phyloP scores from a whole-genome alignment of 2,113 vertebrate species.

The cattle (Bos taurus) region ARS-UCD2.0 NC_037342.1:67780001-67780500 shows the following conservation, averaged over 20 bases:
- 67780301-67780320: neutral
- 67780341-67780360: neutral
- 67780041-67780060: neutral
- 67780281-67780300: neutral
- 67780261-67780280: neutral
- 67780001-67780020: neutral
- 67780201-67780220: slow-evolving; percentile 49
- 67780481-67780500: neutral
- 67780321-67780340: neutral
- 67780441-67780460: neutral
- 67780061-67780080: slow-evolving; percentile 62
- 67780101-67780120: slow-evolving; percentile 52
- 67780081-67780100: slow-evolving; percentile 61
- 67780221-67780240: slow-evolving; percentile 36
- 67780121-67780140: slow-evolving; percentile 66
- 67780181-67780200: slow-evolving; percentile 29
- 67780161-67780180: slow-evolving; percentile 52
- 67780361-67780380: neutral
- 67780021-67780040: neutral
- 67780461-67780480: neutral
- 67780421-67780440: neutral
- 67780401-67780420: neutral
- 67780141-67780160: slow-evolving; percentile 69
- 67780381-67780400: neutral
- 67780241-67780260: slow-evolving; percentile 7